Evolutionary conservation across 2,888 invertebrate genomes (phyloP).

Genomic region (Caenorhabditis becei): DNA sequence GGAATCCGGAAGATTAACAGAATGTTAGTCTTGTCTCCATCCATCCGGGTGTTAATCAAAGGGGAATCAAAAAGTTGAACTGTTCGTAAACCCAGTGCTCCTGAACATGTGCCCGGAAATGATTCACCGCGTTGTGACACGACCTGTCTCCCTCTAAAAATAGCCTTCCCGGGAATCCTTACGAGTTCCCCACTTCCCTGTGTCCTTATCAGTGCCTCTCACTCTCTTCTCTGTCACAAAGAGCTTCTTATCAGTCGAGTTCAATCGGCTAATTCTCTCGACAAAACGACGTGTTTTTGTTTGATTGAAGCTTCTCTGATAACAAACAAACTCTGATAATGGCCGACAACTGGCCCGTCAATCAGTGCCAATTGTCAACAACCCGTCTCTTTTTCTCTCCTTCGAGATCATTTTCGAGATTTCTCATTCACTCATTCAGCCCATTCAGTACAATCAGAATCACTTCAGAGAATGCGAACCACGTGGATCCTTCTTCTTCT

Average conservation of each 20-base stretch:
- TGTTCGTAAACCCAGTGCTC: too few relatives aligned
- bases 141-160: too few relatives aligned
- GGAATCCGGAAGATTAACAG: too few relatives aligned
- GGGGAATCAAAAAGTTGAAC: too few relatives aligned
- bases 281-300: slow-evolving; percentile 27
- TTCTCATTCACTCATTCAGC: not conserved
- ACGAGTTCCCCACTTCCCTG: not conserved
- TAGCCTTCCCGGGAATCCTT: too few relatives aligned
- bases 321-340: slow-evolving; percentile 42
- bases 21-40: too few relatives aligned
- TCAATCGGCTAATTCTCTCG: slow-evolving; percentile 18
- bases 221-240: not conserved
- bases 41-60: too few relatives aligned
- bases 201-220: not conserved
- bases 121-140: too few relatives aligned
- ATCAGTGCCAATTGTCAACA: slow-evolving; percentile 23
- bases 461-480: slow-evolving; percentile 20
- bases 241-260: slow-evolving; percentile 2
- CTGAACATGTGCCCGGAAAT: too few relatives aligned
- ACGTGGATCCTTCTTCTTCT: slow-evolving; percentile 29
- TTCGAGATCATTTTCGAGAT: slow-evolving; percentile 2
- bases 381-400: not conserved
- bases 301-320: slow-evolving; percentile 27
- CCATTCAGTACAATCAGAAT: not conserved
- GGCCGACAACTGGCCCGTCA: slow-evolving; percentile 33